These are phyloP conservation scores for Crematogaster levior DNA, from an alignment of 2,888 invertebrate genomes.

Conservation along the genomic window DNA sequence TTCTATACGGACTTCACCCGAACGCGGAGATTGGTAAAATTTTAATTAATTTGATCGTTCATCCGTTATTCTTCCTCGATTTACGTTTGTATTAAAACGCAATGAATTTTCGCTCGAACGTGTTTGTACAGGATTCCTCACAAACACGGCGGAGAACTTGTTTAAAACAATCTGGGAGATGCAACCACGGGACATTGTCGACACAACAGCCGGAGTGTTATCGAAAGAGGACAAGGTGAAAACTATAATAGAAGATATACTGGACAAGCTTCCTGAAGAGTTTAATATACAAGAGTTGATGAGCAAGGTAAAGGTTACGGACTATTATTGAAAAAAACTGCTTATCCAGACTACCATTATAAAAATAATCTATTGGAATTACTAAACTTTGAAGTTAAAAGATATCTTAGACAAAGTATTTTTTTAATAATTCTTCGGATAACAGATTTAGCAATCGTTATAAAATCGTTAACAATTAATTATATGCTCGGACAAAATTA, in stretches of 20 bases:
- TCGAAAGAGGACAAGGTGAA: constrained; percentile 93
- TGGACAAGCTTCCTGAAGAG: constrained; percentile 95
- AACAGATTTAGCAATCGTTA: background rate
- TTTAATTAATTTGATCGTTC: background rate
- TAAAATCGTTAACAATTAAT: background rate
- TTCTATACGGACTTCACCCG: constrained; percentile 96
- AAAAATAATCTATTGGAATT: background rate
- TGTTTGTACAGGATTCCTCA: constrained; percentile 88
- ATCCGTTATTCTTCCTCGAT: background rate
- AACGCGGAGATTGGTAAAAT: constrained; percentile 95
- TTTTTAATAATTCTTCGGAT: background rate
- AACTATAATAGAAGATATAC: constrained; percentile 91
- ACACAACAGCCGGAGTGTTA: constrained; percentile 90
- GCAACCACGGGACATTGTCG: constrained; percentile 94
- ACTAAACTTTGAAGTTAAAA: background rate
- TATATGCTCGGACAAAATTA: background rate
- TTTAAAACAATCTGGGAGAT: constrained; percentile 95
- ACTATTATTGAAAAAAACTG: background rate
- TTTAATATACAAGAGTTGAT: constrained; percentile 95
- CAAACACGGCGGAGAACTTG: constrained; percentile 93
- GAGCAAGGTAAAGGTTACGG: constrained; percentile 88
- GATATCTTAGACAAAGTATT: background rate
- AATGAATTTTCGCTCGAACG: background rate
- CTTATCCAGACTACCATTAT: background rate
- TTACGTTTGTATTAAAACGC: background rate